phyloP scores from a whole-genome alignment of 1,140 invertebrate species.

The Contarinia nasturtii region DNA sequence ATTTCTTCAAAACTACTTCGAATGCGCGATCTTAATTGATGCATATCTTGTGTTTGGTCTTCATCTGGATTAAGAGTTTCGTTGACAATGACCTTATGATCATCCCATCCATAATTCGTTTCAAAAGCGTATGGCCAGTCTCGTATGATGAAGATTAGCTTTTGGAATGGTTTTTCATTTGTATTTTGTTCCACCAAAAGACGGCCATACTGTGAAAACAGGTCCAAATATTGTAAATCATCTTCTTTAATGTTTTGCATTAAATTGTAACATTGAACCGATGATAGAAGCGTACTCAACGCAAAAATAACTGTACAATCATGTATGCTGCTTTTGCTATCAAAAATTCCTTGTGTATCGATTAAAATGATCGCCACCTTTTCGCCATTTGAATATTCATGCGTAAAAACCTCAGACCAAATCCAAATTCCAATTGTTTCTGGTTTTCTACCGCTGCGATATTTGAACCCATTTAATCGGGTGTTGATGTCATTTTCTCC shows the following conservation, averaged over 20 bases:
- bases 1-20: constrained; percentile 85
- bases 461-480: constrained; percentile 58
- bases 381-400: constrained; percentile 52
- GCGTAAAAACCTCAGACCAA: constrained; percentile 86
- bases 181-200: constrained; percentile 73
- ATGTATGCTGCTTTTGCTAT: constrained; percentile 85
- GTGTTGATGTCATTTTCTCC: neutral
- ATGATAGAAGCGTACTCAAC: constrained; percentile 85
- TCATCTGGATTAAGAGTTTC: constrained; percentile 63
- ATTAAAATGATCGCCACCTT: constrained; percentile 77
- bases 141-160: constrained; percentile 83
- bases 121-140: constrained; percentile 99
- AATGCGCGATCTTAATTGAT: constrained; percentile 76
- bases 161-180: constrained; percentile 81
- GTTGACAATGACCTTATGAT: constrained; percentile 51
- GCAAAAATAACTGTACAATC: constrained; percentile 95
- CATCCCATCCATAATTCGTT: constrained; percentile 67
- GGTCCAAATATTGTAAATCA: constrained; percentile 79
- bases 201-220: constrained; percentile 94
- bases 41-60: constrained; percentile 77
- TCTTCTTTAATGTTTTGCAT: constrained; percentile 93
- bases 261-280: constrained; percentile 92
- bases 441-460: constrained; percentile 82
- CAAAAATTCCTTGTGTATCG: constrained; percentile 96
- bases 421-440: constrained; percentile 90